A percentile compares a stretch with the other conserved stretches of the same genome.
phyloP scores from a whole-genome alignment of 2,113 vertebrate genomes.

The Bos javanicus region DNA sequence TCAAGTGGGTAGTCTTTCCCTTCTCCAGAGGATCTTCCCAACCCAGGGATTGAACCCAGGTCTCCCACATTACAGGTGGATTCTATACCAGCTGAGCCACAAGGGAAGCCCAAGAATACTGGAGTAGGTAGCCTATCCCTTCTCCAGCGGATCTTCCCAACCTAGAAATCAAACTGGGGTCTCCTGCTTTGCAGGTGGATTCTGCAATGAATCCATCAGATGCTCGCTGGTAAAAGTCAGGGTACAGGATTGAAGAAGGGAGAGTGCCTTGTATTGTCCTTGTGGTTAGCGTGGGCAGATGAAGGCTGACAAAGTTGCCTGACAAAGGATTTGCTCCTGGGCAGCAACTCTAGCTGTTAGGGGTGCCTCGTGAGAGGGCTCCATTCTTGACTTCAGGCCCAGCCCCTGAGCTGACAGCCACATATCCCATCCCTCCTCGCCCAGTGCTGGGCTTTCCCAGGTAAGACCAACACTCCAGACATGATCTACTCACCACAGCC shows the following conservation, averaged over 20 bases:
- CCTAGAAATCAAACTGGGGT: neutral
- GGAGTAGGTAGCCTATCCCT: neutral
- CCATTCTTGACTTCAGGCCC: neutral
- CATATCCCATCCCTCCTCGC: neutral
- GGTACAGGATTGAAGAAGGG: neutral
- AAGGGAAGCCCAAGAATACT: neutral
- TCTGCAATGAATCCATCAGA: neutral
- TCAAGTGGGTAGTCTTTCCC: neutral
- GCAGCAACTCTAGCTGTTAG: neutral
- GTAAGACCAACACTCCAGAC: neutral
- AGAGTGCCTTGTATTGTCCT: neutral
- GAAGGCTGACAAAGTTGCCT: neutral
- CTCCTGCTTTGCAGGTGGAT: neutral
- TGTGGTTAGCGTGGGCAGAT: neutral
- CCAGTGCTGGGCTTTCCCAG: neutral
- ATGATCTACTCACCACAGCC: neutral
- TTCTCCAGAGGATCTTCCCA: neutral
- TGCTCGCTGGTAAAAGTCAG: neutral
- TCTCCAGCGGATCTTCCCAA: neutral
- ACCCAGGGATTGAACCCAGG: neutral
- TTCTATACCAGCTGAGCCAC: neutral
- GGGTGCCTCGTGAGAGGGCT: neutral
- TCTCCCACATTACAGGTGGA: neutral
- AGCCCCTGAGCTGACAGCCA: neutral
- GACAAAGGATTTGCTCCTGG: neutral